Conservation (phyloP, 2,113 vertebrate species). For the Ornithorhynchus anatinus region DNA sequence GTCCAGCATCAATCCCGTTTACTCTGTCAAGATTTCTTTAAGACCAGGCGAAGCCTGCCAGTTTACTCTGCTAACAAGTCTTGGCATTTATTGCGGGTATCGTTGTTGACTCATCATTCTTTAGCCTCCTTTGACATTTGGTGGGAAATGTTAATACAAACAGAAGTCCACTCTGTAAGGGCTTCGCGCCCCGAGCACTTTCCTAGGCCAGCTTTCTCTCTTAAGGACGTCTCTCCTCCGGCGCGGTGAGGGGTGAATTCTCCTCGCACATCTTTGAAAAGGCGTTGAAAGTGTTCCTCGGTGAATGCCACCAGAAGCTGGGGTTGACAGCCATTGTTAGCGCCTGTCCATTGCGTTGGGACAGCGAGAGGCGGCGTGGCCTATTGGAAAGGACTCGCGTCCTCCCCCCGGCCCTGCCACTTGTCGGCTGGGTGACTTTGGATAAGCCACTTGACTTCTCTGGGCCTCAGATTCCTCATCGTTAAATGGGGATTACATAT, state of each 20-base stretch:
- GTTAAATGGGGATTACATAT: too few species aligned
- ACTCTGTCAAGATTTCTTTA: slow-evolving; percentile 59
- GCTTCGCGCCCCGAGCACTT: neutral
- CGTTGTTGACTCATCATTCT: slow-evolving; percentile 65
- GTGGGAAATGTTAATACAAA: slow-evolving; percentile 63
- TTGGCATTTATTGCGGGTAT: slow-evolving; percentile 58
- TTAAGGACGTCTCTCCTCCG: neutral
- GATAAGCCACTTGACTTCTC: too few species aligned
- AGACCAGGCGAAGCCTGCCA: slow-evolving; percentile 57
- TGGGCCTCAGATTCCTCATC: too few species aligned
- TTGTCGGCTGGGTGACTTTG: too few species aligned
- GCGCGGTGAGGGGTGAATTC: slow-evolving; percentile 12
- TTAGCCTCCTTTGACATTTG: slow-evolving; percentile 56
- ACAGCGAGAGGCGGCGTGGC: too few species aligned
- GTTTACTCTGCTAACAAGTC: slow-evolving; percentile 72
- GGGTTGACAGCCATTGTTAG: too few species aligned
- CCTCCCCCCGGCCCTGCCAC: too few species aligned
- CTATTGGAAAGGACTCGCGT: too few species aligned
- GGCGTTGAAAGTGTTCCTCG: too few species aligned
- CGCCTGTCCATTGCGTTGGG: too few species aligned
- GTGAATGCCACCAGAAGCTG: too few species aligned
- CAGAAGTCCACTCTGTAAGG: slow-evolving; percentile 34
- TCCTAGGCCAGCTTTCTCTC: neutral
- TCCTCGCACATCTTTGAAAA: neutral
- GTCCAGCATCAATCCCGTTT: slow-evolving; percentile 46